Conservation (phyloP, 2,888 invertebrate genomes). For the Osedax frankpressi region DNA sequence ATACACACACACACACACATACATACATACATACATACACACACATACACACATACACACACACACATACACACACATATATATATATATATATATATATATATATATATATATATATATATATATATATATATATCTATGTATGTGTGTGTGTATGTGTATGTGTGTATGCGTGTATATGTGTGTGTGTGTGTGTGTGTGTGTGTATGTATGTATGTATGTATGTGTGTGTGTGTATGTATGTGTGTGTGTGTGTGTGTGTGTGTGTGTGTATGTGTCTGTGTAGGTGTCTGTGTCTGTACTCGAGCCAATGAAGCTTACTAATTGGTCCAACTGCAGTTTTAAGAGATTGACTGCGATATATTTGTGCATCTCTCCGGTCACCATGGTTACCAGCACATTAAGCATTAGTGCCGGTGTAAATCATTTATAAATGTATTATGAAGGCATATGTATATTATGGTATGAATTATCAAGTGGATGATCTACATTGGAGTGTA, state of each 20-base stretch:
- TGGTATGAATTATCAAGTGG: too few species aligned
- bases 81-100: neutral
- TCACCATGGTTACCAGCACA: too few species aligned
- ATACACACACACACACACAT: neutral
- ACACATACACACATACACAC: neutral
- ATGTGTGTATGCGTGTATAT: neutral
- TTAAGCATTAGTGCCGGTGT: too few species aligned
- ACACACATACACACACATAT: neutral
- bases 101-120: neutral
- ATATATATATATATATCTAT: neutral
- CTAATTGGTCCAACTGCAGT: too few species aligned
- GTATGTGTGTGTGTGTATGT: neutral
- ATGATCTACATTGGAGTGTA: too few species aligned
- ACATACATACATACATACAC: neutral
- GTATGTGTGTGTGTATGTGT: neutral
- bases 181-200: neutral
- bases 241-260: neutral
- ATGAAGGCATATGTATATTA: too few species aligned
- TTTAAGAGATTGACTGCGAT: too few species aligned
- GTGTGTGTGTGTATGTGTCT: neutral
- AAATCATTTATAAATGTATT: too few species aligned
- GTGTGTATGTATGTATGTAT: neutral
- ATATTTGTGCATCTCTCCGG: too few species aligned
- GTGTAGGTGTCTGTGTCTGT: too few species aligned
- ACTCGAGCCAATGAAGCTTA: too few species aligned